Base-by-base conservation (phyloP, 1,140 invertebrate genomes). In the Sminthurides bifidus region DNA sequence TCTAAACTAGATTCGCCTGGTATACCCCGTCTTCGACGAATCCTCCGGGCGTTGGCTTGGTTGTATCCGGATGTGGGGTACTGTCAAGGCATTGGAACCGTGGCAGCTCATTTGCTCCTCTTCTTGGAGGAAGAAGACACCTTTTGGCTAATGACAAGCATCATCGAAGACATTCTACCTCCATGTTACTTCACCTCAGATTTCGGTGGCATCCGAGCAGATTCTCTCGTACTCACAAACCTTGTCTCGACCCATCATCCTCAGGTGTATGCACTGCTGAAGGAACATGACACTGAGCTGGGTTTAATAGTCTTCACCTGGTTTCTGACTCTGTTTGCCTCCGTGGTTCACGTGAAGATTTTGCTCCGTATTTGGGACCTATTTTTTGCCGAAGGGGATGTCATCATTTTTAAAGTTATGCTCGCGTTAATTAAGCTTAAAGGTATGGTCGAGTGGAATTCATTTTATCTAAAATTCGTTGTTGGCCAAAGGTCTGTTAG, bases 61-160 rank as follows among this genome's bases (percentile, higher is more conserved):
- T 75, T 98, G 0, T 99, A 94, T 75, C 94, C 94, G 24, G 53
- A 63, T 6, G 57, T 58, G 67, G 30, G 81, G 6, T 90, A 98
- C 71, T 98, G 93, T 70, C 93, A 98, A 76, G 94, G 93, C 31
- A 94, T 89, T 38, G 91, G 91, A 30, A 91, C 92, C 74, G 93
- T 97, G 70, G 92, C 87, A 38, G 92, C 93, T n/a, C 92, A 87
- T 43, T 74, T 99, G 24, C 73, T 99, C 54, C 75, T 99, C 0
- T 80, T 98, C 48, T 79, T 98, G 74, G 93, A 97, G 74, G 49
- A 52, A 35, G 95, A 98, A 75, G 92, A 97, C 75, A 82, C 90
- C 46, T 99, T 98, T 76, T 98, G 95, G 95, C 85, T 96, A 73
- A 91, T 98, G 87, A 86, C 88, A 65, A 87, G 91, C 14, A 92